Conservation (phyloP, 2,113 vertebrate species). For the Symphodus melops region DNA sequence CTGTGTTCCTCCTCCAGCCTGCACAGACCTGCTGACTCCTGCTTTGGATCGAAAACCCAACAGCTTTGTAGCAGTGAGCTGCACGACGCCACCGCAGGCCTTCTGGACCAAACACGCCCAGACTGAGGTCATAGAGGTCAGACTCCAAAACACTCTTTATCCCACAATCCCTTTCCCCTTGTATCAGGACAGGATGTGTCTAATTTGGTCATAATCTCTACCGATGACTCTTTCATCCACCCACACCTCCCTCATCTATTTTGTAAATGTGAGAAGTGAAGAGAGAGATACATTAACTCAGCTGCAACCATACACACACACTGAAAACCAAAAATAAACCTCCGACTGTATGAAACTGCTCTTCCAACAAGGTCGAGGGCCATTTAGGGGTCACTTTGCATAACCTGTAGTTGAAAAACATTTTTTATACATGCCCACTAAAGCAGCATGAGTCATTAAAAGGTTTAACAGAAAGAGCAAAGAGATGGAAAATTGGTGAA, state of each 20-base stretch:
- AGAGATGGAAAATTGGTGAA: not conserved
- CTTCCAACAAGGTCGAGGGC: not conserved
- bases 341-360: not conserved
- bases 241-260: slow-evolving; percentile 8
- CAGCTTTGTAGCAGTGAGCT: slow-evolving; percentile 97
- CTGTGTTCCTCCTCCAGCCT: slow-evolving; percentile 81
- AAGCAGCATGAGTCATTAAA: slow-evolving; percentile 16
- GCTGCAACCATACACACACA: not conserved
- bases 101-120: slow-evolving; percentile 99
- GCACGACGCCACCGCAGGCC: slow-evolving; percentile 96
- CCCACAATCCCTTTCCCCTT: not conserved
- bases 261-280: not conserved
- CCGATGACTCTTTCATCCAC: not conserved
- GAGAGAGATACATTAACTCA: not conserved
- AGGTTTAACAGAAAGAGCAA: not conserved
- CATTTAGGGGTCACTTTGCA: not conserved
- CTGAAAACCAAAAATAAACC: not conserved
- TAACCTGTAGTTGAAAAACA: not conserved
- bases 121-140: slow-evolving; percentile 99
- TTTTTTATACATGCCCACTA: not conserved
- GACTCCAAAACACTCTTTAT: slow-evolving; percentile 10
- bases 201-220: not conserved
- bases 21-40: slow-evolving; percentile 92
- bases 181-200: not conserved
- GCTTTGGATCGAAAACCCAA: slow-evolving; percentile 95